Conservation (phyloP, 2,888 invertebrate species). For the Teinopalpus imperialis region DNA sequence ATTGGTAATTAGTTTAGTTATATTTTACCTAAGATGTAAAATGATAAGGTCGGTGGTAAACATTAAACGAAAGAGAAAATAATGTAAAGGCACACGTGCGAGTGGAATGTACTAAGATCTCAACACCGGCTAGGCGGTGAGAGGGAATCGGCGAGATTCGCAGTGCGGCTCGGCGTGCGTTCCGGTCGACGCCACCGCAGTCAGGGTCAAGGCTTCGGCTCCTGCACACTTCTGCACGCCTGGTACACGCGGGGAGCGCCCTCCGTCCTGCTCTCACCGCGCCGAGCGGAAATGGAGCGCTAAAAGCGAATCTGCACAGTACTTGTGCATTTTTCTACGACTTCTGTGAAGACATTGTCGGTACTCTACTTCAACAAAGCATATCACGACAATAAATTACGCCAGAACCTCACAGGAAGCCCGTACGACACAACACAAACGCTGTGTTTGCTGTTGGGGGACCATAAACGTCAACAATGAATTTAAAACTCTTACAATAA, state of each 20-base stretch:
- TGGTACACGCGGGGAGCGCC: conserved; percentile 52
- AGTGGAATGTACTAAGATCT: conserved; percentile 69
- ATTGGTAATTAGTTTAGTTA: too few species aligned
- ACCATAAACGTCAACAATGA: conserved; percentile 48
- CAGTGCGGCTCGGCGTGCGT: conserved; percentile 72
- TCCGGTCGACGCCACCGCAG: conserved; percentile 80
- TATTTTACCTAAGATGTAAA: too few species aligned
- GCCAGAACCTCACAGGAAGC: background rate
- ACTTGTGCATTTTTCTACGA: conserved; percentile 37
- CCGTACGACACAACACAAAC: background rate
- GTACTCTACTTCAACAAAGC: conserved; percentile 26
- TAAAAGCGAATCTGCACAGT: conserved; percentile 63
- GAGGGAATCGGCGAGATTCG: conserved; percentile 70
- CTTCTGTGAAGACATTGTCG: conserved; percentile 42
- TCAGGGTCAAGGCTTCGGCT: conserved; percentile 80
- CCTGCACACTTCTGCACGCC: conserved; percentile 69
- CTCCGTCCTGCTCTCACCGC: conserved; percentile 47
- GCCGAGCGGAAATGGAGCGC: conserved; percentile 59
- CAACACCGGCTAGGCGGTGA: conserved; percentile 58
- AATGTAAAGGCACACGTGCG: conserved; percentile 64
- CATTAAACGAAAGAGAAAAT: conserved; percentile 60
- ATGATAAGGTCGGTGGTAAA: background rate
- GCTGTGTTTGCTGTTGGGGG: conserved; percentile 17
- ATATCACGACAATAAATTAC: conserved; percentile 4
- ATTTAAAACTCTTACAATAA: conserved; percentile 43